phyloP scores from a whole-genome alignment of 1,140 invertebrate species.

The Cotesia glomerata region DNA sequence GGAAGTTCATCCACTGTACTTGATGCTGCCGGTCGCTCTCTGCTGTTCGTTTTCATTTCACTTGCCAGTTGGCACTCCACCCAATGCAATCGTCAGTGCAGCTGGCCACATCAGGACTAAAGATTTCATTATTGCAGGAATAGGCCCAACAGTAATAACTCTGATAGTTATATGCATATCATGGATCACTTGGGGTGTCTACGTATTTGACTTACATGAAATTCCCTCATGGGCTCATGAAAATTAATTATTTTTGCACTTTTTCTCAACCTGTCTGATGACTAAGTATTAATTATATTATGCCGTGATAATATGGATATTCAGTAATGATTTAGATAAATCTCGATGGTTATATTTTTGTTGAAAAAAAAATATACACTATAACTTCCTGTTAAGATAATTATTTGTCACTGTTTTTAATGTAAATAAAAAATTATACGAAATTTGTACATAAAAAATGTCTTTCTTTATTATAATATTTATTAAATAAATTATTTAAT shows the following conservation, averaged over 20 bases:
- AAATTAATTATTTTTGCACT: not conserved
- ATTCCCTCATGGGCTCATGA: conserved; percentile 64
- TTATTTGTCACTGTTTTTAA: too few species aligned
- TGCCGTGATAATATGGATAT: too few species aligned
- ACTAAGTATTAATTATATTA: conserved; percentile 4
- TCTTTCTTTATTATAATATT: too few species aligned
- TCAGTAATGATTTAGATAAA: too few species aligned
- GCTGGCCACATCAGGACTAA: conserved; percentile 77
- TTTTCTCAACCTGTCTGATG: not conserved
- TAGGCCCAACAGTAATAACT: conserved; percentile 79
- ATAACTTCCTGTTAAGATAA: too few species aligned
- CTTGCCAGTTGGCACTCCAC: conserved; percentile 85
- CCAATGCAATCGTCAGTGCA: conserved; percentile 92
- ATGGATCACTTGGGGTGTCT: conserved; percentile 72
- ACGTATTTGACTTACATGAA: conserved; percentile 64
- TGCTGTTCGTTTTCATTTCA: conserved; percentile 71
- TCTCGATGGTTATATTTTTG: too few species aligned
- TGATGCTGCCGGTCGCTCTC: conserved; percentile 74
- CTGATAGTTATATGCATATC: conserved; percentile 71
- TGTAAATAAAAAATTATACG: too few species aligned
- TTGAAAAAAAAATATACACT: too few species aligned
- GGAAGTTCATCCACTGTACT: conserved; percentile 70
- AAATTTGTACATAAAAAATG: too few species aligned
- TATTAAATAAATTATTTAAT: too few species aligned
- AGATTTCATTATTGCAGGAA: conserved; percentile 81